Base-by-base conservation (phyloP, 2,888 invertebrate species). In the Limnephilus auricula region DNA sequence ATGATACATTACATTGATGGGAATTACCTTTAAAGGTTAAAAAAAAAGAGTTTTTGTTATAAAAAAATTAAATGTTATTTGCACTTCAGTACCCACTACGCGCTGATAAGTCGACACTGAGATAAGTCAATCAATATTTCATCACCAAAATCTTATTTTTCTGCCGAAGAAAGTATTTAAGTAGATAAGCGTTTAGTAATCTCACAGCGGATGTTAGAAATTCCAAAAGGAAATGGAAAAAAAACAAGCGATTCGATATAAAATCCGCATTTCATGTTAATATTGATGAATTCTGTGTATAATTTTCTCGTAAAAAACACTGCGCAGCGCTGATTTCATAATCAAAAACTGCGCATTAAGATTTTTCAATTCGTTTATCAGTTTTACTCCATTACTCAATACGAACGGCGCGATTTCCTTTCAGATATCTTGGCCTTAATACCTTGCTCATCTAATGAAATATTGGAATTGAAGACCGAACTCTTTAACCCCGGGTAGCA, bases 171-270 rank as follows among this genome's bases (percentile, higher is more conserved):
- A n/a, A 12, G 79, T 88, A 90, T 18, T 30, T 79, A 90, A 90
- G 78, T 80, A 79, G 90, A 90, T 90, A 80, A 90, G 82, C 79
- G 86, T n/a, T 40, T 45, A 90, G 79, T 87, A 90, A 90, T 90
- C 90, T 90, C 15, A n/a, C 37, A 32, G 31, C 90, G 90, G 90
- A 90, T 80, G 90, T 79, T 87, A 40, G 31, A 80, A 87, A 31
- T 80, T 90, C 79, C 40, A 9, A 50, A 79, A 31, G 90, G 90
- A 90, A 90, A 90, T 90, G 86, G 79, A 80, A 50, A 85, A 78
- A 90, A 90, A 87, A 90, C 65, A 65, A 86, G 40, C 85, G 40
- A 90, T 90, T 85, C 37, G 18, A 79, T 90, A 18, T 90, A 85
- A 84, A 80, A 80, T 34, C 87, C 45, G 30, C 30, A 30, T 30